A percentile compares a stretch with the other conserved stretches of the same genome.
These are phyloP conservation scores for Bactericera cockerelli DNA, from an alignment of 1,140 invertebrate genomes.

Conservation along the genomic window DNA sequence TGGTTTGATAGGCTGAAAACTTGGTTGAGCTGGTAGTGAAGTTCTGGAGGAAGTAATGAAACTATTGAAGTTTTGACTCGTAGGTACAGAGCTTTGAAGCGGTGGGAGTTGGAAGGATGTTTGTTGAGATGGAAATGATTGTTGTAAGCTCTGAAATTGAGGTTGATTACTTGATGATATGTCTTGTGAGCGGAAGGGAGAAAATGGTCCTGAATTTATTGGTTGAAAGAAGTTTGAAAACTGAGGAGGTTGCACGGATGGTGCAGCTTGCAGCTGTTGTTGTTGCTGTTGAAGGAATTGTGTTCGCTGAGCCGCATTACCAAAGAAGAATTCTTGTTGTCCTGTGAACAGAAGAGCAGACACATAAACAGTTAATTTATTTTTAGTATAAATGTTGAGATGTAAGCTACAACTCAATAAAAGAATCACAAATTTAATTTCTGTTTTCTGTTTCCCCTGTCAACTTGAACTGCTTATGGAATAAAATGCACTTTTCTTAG, in stretches of 20 bases:
- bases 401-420: too few relatives aligned
- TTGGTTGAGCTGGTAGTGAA: neutral
- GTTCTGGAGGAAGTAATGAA: neutral
- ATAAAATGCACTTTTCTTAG: too few relatives aligned
- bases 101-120: neutral
- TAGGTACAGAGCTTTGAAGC: neutral
- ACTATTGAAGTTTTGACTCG: constrained; percentile 2
- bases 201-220: constrained; percentile 15
- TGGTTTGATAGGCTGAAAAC: neutral
- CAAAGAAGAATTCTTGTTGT: constrained; percentile 19
- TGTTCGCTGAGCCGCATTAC: constrained; percentile 12
- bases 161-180: constrained; percentile 5
- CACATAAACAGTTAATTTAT: too few relatives aligned
- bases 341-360: neutral
- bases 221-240: constrained; percentile 17
- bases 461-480: too few relatives aligned
- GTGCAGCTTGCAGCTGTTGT: constrained; percentile 12
- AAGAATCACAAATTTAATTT: too few relatives aligned
- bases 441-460: too few relatives aligned
- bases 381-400: too few relatives aligned
- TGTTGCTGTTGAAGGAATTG: constrained; percentile 16
- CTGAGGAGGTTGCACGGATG: constrained; percentile 13
- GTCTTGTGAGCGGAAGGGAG: constrained; percentile 15
- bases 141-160: constrained; percentile 1
- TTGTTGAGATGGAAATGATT: neutral